Evolutionary conservation across 2,888 invertebrate genomes (phyloP), one percentile per base, ranked within the genome.

Genomic region (Eilema griseolum): DNA sequence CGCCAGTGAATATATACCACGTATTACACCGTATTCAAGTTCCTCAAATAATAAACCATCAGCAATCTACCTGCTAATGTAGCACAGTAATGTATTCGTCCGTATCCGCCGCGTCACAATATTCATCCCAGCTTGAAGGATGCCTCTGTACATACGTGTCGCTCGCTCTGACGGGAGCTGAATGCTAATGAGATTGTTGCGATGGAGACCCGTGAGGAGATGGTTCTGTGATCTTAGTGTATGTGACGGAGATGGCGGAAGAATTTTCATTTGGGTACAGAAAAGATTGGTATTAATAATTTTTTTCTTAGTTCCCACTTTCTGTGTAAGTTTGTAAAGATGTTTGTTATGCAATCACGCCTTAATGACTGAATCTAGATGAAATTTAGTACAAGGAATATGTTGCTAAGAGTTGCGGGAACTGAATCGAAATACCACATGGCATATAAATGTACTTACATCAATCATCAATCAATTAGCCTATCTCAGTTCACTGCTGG

Each of bases 81-180:
- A 71, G 62, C 28, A 81, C 72, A 78, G 71, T 77, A 75, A 75
- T 76, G 71, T 61, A 56, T 71, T 60, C 74, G 75, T 75, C 57
- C 71, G 75, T 74, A 73, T 76, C 73, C 73, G 41, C 37, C 70
- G 70, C 76, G 78, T 79, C 84, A 79, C 84, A 83, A 84, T 84
- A 82, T 85, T 80, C 84, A 80, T 81, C 84, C 79, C 81, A 71
- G 75, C 80, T 80, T 89, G 88, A 90, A 87, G 88, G 88, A 89
- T 89, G 86, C 84, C 79, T 83, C 72, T 77, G 85, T 83, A 87
- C 90, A 89, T 87, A 87, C 90, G 89, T 87, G 88, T 82, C 85
- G 82, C 83, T 76, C 77, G 78, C 46, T 65, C 72, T 73, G 62
- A 77, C 84, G 76, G 76, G 70, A 56, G 14, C 70, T 78, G 89